phyloP scores from a whole-genome alignment of 1,140 invertebrate genomes.

The Drosophila guanche region DNA sequence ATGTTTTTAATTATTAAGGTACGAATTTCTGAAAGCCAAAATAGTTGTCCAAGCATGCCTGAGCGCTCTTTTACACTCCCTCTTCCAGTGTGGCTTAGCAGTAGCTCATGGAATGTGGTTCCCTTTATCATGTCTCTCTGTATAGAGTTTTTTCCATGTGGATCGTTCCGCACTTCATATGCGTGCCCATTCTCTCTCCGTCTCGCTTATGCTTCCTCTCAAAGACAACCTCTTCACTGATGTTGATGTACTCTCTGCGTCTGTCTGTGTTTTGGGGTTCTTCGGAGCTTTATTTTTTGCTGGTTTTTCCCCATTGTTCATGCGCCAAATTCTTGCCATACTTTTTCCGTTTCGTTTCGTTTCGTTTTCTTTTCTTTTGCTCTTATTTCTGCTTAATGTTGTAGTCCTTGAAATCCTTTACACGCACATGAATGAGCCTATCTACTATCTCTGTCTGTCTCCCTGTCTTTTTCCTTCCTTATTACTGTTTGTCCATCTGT shows the following conservation, averaged over 20 bases:
- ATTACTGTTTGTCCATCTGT: slow-evolving; percentile 26
- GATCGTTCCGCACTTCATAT: slow-evolving; percentile 30
- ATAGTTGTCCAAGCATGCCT: too few species aligned
- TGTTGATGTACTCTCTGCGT: slow-evolving; percentile 22
- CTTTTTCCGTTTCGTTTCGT: slow-evolving; percentile 28
- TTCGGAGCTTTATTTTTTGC: slow-evolving; percentile 29
- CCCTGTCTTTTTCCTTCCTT: slow-evolving; percentile 4
- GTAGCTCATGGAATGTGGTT: too few species aligned
- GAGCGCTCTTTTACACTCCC: not conserved
- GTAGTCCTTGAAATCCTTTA: slow-evolving; percentile 79
- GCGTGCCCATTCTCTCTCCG: slow-evolving; percentile 3
- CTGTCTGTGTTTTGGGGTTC: slow-evolving; percentile 21
- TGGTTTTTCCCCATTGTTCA: slow-evolving; percentile 65
- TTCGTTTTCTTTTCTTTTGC: slow-evolving; percentile 22
- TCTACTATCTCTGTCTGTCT: slow-evolving; percentile 21
- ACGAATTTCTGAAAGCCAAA: too few species aligned
- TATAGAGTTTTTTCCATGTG: slow-evolving; percentile 11
- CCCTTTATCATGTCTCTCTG: too few species aligned
- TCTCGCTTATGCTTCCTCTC: not conserved
- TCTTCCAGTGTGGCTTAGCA: not conserved
- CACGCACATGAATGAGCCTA: slow-evolving; percentile 55
- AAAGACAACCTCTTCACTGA: slow-evolving; percentile 47
- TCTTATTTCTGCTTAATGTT: slow-evolving; percentile 59
- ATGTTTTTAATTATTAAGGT: too few species aligned
- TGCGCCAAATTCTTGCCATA: slow-evolving; percentile 66